These are phyloP conservation scores for Cochlearius cochlearius DNA, from an alignment of 2,113 vertebrate species.

Conservation along the genomic window DNA sequence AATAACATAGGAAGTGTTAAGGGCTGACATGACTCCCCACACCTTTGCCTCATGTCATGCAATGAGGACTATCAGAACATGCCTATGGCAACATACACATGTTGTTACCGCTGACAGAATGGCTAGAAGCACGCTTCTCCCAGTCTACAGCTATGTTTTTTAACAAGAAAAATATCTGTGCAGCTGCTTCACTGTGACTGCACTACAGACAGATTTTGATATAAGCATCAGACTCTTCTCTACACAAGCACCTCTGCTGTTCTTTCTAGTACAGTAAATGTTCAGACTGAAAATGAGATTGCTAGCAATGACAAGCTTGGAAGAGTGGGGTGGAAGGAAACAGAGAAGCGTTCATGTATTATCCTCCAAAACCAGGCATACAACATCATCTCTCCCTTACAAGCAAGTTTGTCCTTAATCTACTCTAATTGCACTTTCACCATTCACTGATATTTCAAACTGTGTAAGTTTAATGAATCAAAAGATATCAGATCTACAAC, in stretches of 20 bases:
- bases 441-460: background rate
- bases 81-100: background rate
- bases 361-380: background rate
- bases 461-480: background rate
- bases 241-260: background rate
- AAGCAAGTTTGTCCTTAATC: background rate
- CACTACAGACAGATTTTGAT: background rate
- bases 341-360: rapidly evolving
- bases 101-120: background rate
- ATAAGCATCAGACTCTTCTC: background rate
- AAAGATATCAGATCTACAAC: background rate
- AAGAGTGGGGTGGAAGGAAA: background rate
- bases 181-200: background rate
- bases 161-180: background rate
- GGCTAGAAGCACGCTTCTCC: background rate
- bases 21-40: background rate
- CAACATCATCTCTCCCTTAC: background rate
- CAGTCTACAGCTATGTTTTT: background rate
- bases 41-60: background rate
- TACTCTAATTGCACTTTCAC: background rate
- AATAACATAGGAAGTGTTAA: background rate
- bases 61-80: background rate
- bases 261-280: background rate
- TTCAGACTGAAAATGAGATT: background rate
- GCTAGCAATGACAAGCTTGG: background rate